Conservation (phyloP, 1,140 invertebrate species). For the Drosophila hydei region DNA sequence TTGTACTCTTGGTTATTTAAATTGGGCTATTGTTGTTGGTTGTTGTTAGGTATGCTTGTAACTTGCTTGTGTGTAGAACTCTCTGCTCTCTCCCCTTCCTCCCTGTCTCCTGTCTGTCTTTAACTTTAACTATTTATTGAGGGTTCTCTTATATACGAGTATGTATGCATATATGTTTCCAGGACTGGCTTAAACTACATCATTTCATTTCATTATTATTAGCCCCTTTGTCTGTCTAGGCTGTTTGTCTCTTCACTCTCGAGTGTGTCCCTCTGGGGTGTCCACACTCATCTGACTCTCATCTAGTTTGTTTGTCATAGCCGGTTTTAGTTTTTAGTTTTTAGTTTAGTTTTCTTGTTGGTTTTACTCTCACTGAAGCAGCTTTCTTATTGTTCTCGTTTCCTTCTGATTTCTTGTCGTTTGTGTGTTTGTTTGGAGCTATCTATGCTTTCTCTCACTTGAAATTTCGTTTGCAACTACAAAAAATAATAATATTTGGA, state of each 20-base stretch:
- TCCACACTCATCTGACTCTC: background rate
- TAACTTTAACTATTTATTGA: slow-evolving; percentile 39
- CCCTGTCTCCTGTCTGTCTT: background rate
- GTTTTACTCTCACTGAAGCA: slow-evolving; percentile 48
- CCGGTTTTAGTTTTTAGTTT: slow-evolving; percentile 33
- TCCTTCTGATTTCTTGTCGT: slow-evolving; percentile 6
- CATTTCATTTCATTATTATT: slow-evolving; percentile 9
- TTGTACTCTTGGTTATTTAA: slow-evolving; percentile 84
- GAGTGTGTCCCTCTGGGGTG: slow-evolving; percentile 1
- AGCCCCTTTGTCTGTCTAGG: slow-evolving; percentile 63
- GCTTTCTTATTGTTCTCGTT: slow-evolving; percentile 32
- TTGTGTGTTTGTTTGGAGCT: slow-evolving; percentile 5
- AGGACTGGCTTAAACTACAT: slow-evolving; percentile 38
- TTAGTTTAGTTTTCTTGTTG: slow-evolving; percentile 14
- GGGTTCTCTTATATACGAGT: slow-evolving; percentile 20
- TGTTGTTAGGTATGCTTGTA: slow-evolving; percentile 79
- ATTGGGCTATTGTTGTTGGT: slow-evolving; percentile 81
- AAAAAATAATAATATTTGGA: slow-evolving; percentile 29
- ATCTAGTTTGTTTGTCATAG: slow-evolving; percentile 27
- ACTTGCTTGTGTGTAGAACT: slow-evolving; percentile 55
- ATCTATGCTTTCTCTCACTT: slow-evolving; percentile 25
- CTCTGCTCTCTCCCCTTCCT: slow-evolving; percentile 1
- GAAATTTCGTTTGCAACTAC: slow-evolving; percentile 57
- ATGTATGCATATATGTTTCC: slow-evolving; percentile 10
- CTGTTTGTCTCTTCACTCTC: slow-evolving; percentile 38